Evolutionary conservation across 2,888 invertebrate genomes (phyloP).

Genomic region (Pharmacophagus antenor): DNA sequence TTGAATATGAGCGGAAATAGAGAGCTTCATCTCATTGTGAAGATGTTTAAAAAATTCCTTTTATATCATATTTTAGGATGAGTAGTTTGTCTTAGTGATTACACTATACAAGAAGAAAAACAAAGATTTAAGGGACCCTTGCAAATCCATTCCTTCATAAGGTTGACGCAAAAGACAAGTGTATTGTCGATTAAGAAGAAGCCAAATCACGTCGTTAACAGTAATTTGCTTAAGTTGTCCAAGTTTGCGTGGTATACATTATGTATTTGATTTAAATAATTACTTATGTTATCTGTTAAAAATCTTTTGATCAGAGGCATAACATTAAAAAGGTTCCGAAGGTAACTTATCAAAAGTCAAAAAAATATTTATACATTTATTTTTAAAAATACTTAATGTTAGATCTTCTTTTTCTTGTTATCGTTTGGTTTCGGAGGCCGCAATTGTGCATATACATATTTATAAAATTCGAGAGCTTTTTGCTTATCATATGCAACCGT

Average conservation of each 20-base stretch:
- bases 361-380: constrained; percentile 38
- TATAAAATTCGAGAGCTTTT: constrained; percentile 75
- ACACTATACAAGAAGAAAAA: no score
- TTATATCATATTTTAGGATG: no score
- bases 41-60: no score
- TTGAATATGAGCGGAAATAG: no score
- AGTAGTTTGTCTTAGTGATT: no score
- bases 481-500: constrained; percentile 65
- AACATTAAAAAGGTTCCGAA: background rate
- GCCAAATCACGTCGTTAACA: background rate
- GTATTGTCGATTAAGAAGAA: background rate
- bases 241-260: no score
- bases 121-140: no score
- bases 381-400: constrained; percentile 35
- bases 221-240: background rate
- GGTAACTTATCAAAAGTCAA: constrained; percentile 35
- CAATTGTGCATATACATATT: constrained; percentile 73
- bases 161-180: background rate
- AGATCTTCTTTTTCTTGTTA: constrained; percentile 50
- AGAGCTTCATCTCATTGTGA: no score
- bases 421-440: constrained; percentile 57
- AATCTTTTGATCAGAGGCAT: background rate
- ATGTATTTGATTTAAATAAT: background rate
- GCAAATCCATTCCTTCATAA: background rate
- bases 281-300: background rate